Percentiles rank a stretch among this genome's conserved stretches.
Conservation (phyloP, 2,797 vertebrate genomes). For the Tapera naevia region DNA sequence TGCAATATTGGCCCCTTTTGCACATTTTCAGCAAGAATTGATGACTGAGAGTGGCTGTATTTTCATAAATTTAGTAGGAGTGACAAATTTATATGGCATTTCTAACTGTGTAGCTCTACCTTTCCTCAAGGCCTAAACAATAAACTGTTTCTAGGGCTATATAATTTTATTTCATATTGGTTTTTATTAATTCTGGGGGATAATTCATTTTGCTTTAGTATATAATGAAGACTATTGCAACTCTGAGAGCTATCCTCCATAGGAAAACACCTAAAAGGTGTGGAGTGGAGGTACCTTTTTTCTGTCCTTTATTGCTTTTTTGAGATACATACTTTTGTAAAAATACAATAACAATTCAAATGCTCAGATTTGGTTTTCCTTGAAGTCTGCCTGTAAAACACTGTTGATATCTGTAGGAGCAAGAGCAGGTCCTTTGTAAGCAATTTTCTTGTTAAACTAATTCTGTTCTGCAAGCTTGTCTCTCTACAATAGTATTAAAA, state of each 20-base stretch:
- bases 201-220: background rate
- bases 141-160: background rate
- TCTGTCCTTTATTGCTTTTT: background rate
- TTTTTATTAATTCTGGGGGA: background rate
- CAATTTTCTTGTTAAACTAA: background rate
- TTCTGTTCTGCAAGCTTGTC: background rate
- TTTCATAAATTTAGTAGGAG: background rate
- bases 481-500: conserved; percentile 10
- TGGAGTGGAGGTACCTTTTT: background rate
- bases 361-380: background rate
- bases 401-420: background rate
- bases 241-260: background rate
- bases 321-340: background rate
- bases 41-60: background rate
- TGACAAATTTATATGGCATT: background rate
- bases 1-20: background rate
- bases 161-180: background rate
- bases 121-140: background rate
- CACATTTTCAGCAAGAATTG: background rate
- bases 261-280: background rate
- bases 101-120: background rate
- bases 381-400: background rate
- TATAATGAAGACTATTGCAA: background rate
- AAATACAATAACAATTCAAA: background rate
- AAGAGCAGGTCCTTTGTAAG: background rate